Base-by-base conservation (phyloP, 2,888 invertebrate genomes). In the Agrochola lota region DNA sequence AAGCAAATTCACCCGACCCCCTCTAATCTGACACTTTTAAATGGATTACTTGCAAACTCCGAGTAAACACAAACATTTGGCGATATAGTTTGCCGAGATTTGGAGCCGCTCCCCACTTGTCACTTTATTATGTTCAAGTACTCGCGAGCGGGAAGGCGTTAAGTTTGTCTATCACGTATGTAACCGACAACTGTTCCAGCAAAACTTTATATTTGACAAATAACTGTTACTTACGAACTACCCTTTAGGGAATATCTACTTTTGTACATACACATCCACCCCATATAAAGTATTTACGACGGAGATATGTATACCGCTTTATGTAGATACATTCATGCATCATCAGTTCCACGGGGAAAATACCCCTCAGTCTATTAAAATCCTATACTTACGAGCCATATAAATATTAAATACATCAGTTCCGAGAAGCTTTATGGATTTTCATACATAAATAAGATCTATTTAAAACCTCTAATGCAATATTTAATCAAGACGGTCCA, bases 1-100 rank as follows among this genome's bases (percentile, higher is more conserved):
- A 93, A 94, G 93, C 93, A 94, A 94, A 94, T 94, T 92, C 93
- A 87, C 91, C 91, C 91, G 85, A 88, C 89, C 90, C 91, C 90
- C 91, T 92, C 90, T 94, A 94, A 94, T 94, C 94, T 94, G 94
- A 94, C 94, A 94, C 93, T 94, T 94, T 94, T 94, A 92, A 93
- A 94, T 93, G 93, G 92, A 94, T 94, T 93, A 93, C 92, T 91
- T 89, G 82, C 84, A 87, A 93, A 93, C 90, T 92, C 89, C 83
- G 85, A 87, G 89, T 72, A 88, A 90, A 91, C 90, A 91, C 89
- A 91, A 91, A 91, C 90, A 91, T 90, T 91, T 91, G 89, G 91
- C 89, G 86, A 90, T 90, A 91, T 90, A 90, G 91, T 89, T 91
- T 89, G 81, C 86, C 49, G 84, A 88, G 89, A 90, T 90, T 89